Evolutionary conservation across 2,888 invertebrate species (phyloP), one percentile per base, ranked within the genome.

Genomic region (Lucinisca nassula): DNA sequence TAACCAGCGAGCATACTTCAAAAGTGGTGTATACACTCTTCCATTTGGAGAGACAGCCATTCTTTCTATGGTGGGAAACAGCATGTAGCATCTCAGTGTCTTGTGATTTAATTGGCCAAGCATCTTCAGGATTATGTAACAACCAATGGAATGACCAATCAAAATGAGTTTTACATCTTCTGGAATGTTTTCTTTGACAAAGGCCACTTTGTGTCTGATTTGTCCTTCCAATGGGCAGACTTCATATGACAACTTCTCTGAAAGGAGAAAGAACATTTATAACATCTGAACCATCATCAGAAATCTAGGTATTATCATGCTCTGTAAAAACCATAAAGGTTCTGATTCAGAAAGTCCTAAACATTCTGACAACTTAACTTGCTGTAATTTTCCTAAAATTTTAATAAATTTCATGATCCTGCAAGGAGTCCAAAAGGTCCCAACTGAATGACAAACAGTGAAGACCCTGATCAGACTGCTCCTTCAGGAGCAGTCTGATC

Each of bases 111-210:
- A 91, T 30, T 93, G 96, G 91, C 98, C 97, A 38, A 98, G 95
- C 75, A 98, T 95, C 95, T 98, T 98, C 82, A 98, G 95, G 88
- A 97, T 97, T 94, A 98, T 97, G 97, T 98, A 98, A 79, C 98
- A 97, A 3, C 99, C 99, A 94, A 99, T 98, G 0, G 99, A 99
- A 97, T 99, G 99, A 0, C 98, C 98, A 92, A 99, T 97, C 55
- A 99, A 96, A 96, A 98, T 98, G 58, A 99, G 90, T 35, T 89
- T 92, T 21, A 98, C 97, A 94, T 97, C 97, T 89, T 97, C 96
- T 80, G 98, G 98, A 89, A 98, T 97, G 95, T 97, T 97, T 91
- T 97, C 97, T 92, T 97, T 97, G 82, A 99, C 97, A 95, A 99
- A 98, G 82, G 97, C 97, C 73, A 98, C 97, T 97, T 98, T 98